Evolutionary conservation across 2,888 invertebrate species (phyloP).

Genomic region (Mimachlamys varia): DNA sequence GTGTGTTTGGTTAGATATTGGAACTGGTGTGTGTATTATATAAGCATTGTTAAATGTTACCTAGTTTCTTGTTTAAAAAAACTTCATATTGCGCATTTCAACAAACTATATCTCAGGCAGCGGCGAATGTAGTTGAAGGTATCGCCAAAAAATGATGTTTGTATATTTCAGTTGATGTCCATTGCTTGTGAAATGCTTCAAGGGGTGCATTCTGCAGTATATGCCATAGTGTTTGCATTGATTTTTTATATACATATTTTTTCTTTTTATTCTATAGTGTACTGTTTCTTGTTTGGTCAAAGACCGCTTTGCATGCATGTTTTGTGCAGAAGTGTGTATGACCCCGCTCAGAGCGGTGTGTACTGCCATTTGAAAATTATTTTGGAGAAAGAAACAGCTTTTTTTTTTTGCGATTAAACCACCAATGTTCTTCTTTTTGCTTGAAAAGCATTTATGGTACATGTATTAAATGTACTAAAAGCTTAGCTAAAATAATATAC

Average conservation of each 20-base stretch:
- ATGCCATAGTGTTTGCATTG: constrained; percentile 33
- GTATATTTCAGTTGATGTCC: constrained; percentile 29
- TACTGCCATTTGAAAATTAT: constrained; percentile 28
- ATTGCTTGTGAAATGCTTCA: constrained; percentile 31
- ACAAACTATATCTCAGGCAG: constrained; percentile 26
- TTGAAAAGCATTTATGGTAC: constrained; percentile 26
- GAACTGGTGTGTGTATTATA: background rate
- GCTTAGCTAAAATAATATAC: constrained; percentile 9
- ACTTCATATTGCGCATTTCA: constrained; percentile 36
- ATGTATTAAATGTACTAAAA: constrained; percentile 32
- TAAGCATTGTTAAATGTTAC: constrained; percentile 28
- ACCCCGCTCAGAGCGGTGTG: constrained; percentile 28
- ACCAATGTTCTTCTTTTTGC: constrained; percentile 35
- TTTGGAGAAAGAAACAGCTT: constrained; percentile 25
- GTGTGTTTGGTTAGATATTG: background rate
- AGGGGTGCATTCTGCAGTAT: constrained; percentile 16
- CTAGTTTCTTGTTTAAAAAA: constrained; percentile 25
- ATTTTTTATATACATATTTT: constrained; percentile 36
- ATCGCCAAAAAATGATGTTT: constrained; percentile 20
- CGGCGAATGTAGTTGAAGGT: background rate
- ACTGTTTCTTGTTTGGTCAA: constrained; percentile 32
- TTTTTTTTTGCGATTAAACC: constrained; percentile 25
- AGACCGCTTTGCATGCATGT: constrained; percentile 31
- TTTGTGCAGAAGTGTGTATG: constrained; percentile 7
- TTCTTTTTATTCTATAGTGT: constrained; percentile 34